Percentiles rank a stretch among this genome's conserved stretches.
These are phyloP conservation scores for Nasonovia ribisnigri DNA, from an alignment of 2,888 invertebrate genomes.

Conservation along the genomic window DNA sequence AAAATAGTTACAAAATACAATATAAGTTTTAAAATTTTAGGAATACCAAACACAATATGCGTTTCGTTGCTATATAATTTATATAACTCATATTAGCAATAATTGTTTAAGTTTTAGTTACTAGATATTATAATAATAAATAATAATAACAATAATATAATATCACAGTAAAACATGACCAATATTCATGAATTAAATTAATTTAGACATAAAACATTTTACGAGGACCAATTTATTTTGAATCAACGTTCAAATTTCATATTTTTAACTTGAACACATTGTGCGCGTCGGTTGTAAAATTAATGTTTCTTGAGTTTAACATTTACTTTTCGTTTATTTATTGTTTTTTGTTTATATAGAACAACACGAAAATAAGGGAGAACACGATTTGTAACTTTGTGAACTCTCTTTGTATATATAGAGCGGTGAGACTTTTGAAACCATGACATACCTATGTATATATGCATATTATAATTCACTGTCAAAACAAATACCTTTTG, in stretches of 20 bases:
- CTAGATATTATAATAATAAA: background rate
- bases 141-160: too few relatives aligned
- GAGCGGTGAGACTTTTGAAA: background rate
- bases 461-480: background rate
- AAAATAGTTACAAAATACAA: too few relatives aligned
- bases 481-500: constrained; percentile 24
- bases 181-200: background rate
- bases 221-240: background rate
- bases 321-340: background rate
- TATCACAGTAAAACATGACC: background rate
- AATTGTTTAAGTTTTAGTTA: background rate
- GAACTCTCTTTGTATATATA: background rate
- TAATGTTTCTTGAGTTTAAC: background rate
- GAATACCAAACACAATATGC: background rate
- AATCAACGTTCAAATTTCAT: background rate
- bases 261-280: background rate
- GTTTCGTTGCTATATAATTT: background rate
- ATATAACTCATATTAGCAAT: background rate
- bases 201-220: background rate
- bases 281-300: background rate
- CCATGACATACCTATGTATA: background rate
- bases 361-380: background rate
- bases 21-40: background rate
- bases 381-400: constrained; percentile 24
- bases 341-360: background rate